Conservation (phyloP, 1,140 invertebrate genomes). For the Hyphantria cunea region DNA sequence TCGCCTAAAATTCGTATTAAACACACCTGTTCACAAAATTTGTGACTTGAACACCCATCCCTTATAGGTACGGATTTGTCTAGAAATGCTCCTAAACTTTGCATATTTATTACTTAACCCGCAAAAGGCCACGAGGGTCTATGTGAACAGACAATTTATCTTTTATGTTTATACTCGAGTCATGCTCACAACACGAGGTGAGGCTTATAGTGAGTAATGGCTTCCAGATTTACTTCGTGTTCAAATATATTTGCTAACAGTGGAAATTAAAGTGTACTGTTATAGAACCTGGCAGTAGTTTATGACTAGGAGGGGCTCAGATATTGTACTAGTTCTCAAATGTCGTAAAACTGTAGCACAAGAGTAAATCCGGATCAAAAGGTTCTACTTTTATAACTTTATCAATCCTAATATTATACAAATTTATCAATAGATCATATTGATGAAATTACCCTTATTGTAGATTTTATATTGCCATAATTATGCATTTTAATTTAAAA, state of each 20-base stretch:
- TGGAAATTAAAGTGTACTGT: conserved; percentile 27
- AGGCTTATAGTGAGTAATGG: conserved; percentile 36
- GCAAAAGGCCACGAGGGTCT: conserved; percentile 31
- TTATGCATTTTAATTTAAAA: too few relatives aligned
- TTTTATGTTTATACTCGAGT: conserved; percentile 31
- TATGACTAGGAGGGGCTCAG: conserved; percentile 6
- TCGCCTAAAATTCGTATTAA: conserved; percentile 60
- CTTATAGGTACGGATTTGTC: conserved; percentile 57
- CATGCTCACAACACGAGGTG: conserved; percentile 24
- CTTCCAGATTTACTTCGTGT: conserved; percentile 26
- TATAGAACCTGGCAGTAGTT: conserved; percentile 18
- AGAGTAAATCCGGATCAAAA: background rate
- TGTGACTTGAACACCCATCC: conserved; percentile 50
- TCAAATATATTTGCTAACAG: conserved; percentile 28
- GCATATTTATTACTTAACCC: conserved; percentile 62
- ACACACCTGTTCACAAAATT: conserved; percentile 53
- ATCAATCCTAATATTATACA: too few relatives aligned
- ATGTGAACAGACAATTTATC: conserved; percentile 32
- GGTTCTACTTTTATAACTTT: too few relatives aligned
- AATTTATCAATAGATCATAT: too few relatives aligned
- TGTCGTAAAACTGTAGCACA: conserved; percentile 21
- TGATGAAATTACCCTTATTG: too few relatives aligned
- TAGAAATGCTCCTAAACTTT: conserved; percentile 59
- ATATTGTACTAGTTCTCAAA: conserved; percentile 17
- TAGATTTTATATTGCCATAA: too few relatives aligned